Base-by-base conservation (phyloP, 2,113 vertebrate species). In the Rafetus swinhoei region DNA sequence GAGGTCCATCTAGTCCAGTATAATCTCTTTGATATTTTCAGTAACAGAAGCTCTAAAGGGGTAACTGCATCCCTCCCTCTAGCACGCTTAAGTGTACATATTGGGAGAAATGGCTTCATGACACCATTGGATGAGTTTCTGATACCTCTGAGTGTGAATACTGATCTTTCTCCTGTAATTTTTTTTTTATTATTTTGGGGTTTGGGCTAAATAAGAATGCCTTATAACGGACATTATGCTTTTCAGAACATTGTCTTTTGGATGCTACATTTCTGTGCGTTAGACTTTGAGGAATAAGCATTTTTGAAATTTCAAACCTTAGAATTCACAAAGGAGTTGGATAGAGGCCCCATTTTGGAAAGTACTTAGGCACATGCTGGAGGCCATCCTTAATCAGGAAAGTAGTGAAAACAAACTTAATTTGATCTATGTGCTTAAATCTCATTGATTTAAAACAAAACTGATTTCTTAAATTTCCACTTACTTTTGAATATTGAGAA, bases 1-100 rank as follows among this genome's bases (percentile, higher is more conserved):
- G 59, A 0, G 2, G 57, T 1, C 65, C n/a, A 24, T 25, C 54
- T 79, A 9, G 56, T 2, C 18, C 1, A 0, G 32, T 2, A 3
- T 1, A 2, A 0, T 0, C n/a, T 1, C 16, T 56, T 56, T 56
- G 55, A 14, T 56, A 0, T n/a, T 27, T 19, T 4, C 53, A 35
- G 14, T 19, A 0, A 0, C 0, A 0, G 53, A 10, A 54, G 53
- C 53, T 11, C 53, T 16, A 0, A 27, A 62, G 24, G 25, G 6
- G 21, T 11, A 62, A 62, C 60, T 62, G 24, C 60, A 62, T 21
- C 24, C 12, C 24, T 62, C 60, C 25, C 60, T 11, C 53, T 54
- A 27, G 60, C 60, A 62, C 62, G 7, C 53, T 54, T 13, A 69
- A n/a, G 62, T 69, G 29, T 69, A n/a, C 13, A n/a, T n/a, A n/a